A percentile compares a stretch with the other conserved stretches of the same genome.
Evolutionary conservation across 2,888 invertebrate genomes (phyloP).

Genomic region (Xylota sylvarum): DNA sequence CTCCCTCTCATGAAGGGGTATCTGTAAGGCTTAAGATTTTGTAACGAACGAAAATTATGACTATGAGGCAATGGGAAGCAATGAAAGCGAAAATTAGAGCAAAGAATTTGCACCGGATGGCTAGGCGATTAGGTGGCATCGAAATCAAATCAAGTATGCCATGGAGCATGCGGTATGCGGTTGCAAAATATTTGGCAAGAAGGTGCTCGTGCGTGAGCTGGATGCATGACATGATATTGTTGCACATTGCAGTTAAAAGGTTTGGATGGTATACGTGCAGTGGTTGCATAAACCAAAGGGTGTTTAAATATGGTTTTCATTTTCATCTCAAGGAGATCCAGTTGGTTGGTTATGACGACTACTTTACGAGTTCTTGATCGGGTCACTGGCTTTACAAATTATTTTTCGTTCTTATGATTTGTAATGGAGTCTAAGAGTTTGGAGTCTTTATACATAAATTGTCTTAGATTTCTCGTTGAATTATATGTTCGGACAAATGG

Average conservation of each 20-base stretch:
- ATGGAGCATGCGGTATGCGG: constrained; percentile 46
- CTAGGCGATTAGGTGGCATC: constrained; percentile 47
- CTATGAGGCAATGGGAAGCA: constrained; percentile 7
- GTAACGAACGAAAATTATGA: constrained; percentile 11
- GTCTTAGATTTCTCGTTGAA: no score
- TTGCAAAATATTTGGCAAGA: constrained; percentile 60
- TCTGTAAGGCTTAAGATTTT: constrained; percentile 17
- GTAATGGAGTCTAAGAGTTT: no score
- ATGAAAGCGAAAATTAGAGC: constrained; percentile 63
- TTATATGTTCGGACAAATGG: no score
- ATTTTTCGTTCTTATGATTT: no score
- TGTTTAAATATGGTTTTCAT: neutral
- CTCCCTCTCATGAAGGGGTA: neutral
- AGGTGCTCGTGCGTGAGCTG: constrained; percentile 53
- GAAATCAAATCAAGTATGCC: constrained; percentile 61
- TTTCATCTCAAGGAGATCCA: neutral
- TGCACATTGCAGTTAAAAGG: constrained; percentile 27
- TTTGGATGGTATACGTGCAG: neutral
- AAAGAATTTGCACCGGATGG: constrained; percentile 38
- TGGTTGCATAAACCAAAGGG: constrained; percentile 7
- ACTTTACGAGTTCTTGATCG: neutral
- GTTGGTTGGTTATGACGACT: neutral
- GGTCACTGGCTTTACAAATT: no score
- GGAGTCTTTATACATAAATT: no score
- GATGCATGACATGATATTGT: constrained; percentile 37